Conservation (phyloP, 2,113 vertebrate genomes). For the Gulo gulo region DNA sequence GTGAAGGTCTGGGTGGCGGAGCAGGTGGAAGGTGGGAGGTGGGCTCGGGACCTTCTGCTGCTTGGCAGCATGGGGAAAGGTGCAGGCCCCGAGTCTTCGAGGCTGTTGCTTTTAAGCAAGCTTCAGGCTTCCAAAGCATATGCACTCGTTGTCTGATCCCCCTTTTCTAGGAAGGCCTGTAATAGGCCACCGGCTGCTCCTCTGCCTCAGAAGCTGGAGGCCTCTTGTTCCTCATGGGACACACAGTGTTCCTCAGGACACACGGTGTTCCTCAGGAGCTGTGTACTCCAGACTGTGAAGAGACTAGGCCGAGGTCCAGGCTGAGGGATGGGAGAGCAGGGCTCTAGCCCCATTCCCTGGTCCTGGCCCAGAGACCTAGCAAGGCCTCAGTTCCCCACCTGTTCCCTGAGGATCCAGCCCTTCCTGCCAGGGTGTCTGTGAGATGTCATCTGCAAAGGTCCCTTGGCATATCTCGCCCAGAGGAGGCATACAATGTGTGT, state of each 20-base stretch:
- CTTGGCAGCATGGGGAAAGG: background rate
- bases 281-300: background rate
- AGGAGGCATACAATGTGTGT: background rate
- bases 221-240: background rate
- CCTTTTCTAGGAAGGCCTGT: background rate
- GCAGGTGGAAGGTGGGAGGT: background rate
- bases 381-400: background rate
- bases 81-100: background rate
- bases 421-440: background rate
- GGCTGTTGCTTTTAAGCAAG: background rate
- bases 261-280: background rate
- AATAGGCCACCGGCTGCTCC: background rate
- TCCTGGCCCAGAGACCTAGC: background rate
- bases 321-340: background rate
- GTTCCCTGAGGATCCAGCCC: background rate
- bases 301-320: background rate
- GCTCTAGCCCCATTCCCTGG: background rate
- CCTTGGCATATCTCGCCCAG: background rate
- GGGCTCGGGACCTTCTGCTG: too few species aligned
- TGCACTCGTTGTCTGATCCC: background rate
- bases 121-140: background rate
- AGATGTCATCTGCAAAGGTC: background rate
- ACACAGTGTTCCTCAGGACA: too few species aligned
- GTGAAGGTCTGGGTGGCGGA: background rate
- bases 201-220: background rate